Base-by-base conservation (phyloP, 2,113 vertebrate species). In the Chroicocephalus ridibundus region DNA sequence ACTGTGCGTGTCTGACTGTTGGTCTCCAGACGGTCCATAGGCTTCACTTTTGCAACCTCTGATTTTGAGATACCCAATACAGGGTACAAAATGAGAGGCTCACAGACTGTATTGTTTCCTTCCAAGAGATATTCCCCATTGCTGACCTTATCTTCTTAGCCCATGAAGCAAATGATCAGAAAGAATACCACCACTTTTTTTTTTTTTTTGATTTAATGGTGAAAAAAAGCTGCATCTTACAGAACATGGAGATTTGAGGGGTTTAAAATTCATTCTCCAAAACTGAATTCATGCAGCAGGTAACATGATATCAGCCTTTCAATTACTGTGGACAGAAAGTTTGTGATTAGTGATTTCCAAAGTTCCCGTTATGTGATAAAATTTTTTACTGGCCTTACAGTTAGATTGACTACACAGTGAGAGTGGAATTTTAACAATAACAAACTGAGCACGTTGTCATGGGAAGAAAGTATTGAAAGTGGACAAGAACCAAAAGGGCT, bases 341-440 rank as follows among this genome's bases (percentile, higher is more conserved):
- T 90, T 34, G 34, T 77, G 49, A 80, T 76, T 46, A 58, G 25
- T n/a, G 34, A 84, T 88, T 92, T 93, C 40, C 36, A 65, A 82
- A 80, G 52, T 61, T 15, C 66, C 12, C 51, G 18, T 65, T 85
- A 68, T 13, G 9, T 38, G 65, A 71, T 68, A 82, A 92, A 93
- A 79, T 17, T 9, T 93, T 93, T 93, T 85, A 69, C 70, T 80
- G 55, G 19, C 34, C 54, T 44, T 61, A 68, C 54, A 76, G 44
- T 79, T 78, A 77, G 51, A 77, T 27, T 61, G 46, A 61, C 70
- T 92, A 49, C 46, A 86, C 26, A 40, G 42, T 13, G 24, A 52
- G 52, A 82, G 46, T 77, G 85, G 82, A 85, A 93, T 93, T 88
- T 58, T 77, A 82, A 90, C 69, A 81, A 86, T 71, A 91, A 90